Conservation (phyloP, 1,140 invertebrate genomes). For the Bursaphelenchus mucronatus region DNA sequence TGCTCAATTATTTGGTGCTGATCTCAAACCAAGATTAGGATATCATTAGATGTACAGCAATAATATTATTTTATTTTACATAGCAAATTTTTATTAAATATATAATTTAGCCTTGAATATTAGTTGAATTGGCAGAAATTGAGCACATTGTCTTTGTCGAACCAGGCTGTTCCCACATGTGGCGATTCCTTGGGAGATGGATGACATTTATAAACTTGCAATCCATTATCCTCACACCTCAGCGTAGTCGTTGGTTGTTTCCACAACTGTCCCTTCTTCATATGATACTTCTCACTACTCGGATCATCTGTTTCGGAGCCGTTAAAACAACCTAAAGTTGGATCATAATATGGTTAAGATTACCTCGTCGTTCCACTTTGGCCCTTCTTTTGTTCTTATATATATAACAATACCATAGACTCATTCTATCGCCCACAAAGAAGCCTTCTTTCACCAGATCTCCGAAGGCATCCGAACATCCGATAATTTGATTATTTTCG, state of each 20-base stretch:
- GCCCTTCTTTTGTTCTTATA: constrained; percentile 39
- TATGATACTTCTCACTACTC: constrained; percentile 28
- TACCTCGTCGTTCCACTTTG: constrained; percentile 42
- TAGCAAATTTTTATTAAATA: no score
- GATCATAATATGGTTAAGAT: constrained; percentile 17
- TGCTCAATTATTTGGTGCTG: no score
- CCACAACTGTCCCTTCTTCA: constrained; percentile 34
- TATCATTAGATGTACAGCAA: no score
- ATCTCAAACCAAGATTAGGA: no score
- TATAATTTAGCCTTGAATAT: neutral
- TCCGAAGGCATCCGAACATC: constrained; percentile 39
- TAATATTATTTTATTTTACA: no score
- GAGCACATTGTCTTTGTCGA: constrained; percentile 39
- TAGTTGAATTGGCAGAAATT: constrained; percentile 37
- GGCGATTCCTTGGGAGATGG: constrained; percentile 18
- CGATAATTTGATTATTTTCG: constrained; percentile 28
- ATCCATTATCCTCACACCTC: constrained; percentile 41
- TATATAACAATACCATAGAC: constrained; percentile 29
- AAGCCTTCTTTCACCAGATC: constrained; percentile 40
- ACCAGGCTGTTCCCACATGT: constrained; percentile 42
- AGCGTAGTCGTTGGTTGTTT: constrained; percentile 27
- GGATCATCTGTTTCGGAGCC: constrained; percentile 43
- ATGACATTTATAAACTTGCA: constrained; percentile 32
- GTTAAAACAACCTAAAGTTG: constrained; percentile 44
- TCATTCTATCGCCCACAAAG: constrained; percentile 27